Conservation (phyloP, 37 sponge, comb jelly and placozoan species). For the Aplysina aerophoba region DNA sequence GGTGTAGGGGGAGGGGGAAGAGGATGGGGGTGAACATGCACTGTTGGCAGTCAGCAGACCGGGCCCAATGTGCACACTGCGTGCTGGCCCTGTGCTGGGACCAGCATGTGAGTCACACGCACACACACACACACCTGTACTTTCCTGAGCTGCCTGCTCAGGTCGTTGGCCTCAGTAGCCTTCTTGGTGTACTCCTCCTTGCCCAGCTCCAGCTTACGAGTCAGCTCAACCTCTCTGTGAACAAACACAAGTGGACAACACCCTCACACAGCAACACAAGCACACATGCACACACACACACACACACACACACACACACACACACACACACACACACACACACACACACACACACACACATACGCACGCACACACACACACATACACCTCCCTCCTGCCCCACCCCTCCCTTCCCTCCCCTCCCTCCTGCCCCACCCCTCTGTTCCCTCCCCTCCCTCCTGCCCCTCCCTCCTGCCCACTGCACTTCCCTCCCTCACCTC, state of each 20-base stretch:
- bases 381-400: background rate
- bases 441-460: background rate
- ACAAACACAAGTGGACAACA: background rate
- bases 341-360: background rate
- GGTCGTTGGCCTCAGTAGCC: conserved; percentile 21
- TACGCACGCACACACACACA: background rate
- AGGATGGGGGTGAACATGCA: background rate
- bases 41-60: background rate
- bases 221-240: background rate
- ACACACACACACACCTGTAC: conserved; percentile 13
- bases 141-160: conserved; percentile 15
- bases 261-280: conserved; percentile 7
- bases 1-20: background rate
- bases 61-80: background rate
- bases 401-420: background rate
- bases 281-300: background rate
- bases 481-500: conserved; percentile 8
- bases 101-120: background rate
- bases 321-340: background rate
- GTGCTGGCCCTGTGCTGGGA: background rate
- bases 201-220: background rate
- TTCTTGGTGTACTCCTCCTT: conserved; percentile 31
- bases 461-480: background rate
- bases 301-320: background rate
- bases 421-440: conserved; percentile 26